Evolutionary conservation across 2,888 invertebrate genomes (phyloP).

Genomic region (Lochmaea capreae): DNA sequence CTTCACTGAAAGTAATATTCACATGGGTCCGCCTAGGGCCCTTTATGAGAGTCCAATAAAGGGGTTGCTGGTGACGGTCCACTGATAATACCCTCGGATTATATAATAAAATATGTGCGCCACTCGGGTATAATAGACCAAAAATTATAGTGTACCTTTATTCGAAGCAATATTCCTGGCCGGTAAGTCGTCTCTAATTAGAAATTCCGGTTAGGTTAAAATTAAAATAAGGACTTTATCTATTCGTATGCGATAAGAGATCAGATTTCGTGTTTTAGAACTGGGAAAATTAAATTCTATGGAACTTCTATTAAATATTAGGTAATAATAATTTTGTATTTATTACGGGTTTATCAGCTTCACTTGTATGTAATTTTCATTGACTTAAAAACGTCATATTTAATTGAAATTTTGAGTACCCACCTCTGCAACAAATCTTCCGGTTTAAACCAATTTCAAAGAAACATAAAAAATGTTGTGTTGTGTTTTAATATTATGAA

Average conservation of each 20-base stretch:
- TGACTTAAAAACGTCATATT: no score
- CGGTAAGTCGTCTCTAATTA: conserved; percentile 35
- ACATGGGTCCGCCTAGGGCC: conserved; percentile 4
- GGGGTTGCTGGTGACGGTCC: conserved; percentile 52
- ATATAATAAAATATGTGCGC: conserved; percentile 54
- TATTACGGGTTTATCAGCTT: no score
- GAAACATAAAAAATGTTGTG: no score
- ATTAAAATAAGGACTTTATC: conserved; percentile 35
- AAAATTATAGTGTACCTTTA: conserved; percentile 51
- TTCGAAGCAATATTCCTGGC: conserved; percentile 36
- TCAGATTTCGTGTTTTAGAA: neutral
- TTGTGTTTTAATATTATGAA: no score
- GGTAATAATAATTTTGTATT: neutral
- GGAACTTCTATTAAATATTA: neutral
- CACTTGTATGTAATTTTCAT: no score
- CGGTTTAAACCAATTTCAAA: no score
- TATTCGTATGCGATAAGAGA: conserved; percentile 21
- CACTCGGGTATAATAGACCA: conserved; percentile 53
- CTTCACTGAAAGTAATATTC: conserved; percentile 1
- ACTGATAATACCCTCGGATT: conserved; percentile 53
- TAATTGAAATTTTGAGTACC: no score
- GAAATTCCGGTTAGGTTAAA: conserved; percentile 28
- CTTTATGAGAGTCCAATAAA: conserved; percentile 49
- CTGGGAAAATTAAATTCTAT: conserved; percentile 13
- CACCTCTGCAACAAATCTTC: no score